These are phyloP conservation scores for Zygothrica quintamaculata DNA, from an alignment of 2,888 invertebrate genomes.

Conservation along the genomic window DNA sequence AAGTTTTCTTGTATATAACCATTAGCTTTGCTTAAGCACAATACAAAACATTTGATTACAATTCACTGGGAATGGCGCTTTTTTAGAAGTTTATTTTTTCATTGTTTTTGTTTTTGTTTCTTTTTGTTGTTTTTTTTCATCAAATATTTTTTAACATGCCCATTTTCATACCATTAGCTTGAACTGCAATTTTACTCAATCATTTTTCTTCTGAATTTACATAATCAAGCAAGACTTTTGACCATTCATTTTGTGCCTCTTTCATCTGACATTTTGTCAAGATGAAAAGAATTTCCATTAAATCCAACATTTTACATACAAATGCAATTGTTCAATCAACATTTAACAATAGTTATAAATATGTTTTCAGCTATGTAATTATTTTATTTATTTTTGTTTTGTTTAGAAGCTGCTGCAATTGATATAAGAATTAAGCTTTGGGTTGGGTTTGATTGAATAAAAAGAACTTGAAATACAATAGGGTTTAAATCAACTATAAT, in stretches of 20 bases:
- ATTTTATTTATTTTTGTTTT: too few species aligned
- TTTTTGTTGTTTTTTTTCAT: too few species aligned
- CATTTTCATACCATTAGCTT: conserved; percentile 20
- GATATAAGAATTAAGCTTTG: too few species aligned
- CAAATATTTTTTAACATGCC: conserved; percentile 15
- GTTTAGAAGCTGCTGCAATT: too few species aligned
- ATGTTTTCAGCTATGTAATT: not conserved
- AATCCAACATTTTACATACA: too few species aligned
- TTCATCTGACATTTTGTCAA: conserved; percentile 7
- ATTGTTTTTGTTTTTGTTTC: too few species aligned
- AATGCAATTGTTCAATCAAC: conserved; percentile 34
- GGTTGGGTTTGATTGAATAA: too few species aligned
- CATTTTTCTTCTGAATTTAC: conserved; percentile 36
- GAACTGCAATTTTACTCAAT: conserved; percentile 36
- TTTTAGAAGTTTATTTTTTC: conserved; percentile 70
- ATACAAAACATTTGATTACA: conserved; percentile 59
- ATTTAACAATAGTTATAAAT: not conserved
- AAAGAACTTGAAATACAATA: too few species aligned
- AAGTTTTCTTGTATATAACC: conserved; percentile 54
- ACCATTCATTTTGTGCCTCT: too few species aligned
- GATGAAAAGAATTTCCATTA: conserved; percentile 14
- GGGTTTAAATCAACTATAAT: too few species aligned
- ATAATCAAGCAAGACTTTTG: conserved; percentile 46
- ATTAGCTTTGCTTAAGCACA: conserved; percentile 34
- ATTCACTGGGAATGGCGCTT: conserved; percentile 28